phyloP scores from a whole-genome alignment of 2,888 invertebrate species.

The Acanthococcus lagerstroemiae region DNA sequence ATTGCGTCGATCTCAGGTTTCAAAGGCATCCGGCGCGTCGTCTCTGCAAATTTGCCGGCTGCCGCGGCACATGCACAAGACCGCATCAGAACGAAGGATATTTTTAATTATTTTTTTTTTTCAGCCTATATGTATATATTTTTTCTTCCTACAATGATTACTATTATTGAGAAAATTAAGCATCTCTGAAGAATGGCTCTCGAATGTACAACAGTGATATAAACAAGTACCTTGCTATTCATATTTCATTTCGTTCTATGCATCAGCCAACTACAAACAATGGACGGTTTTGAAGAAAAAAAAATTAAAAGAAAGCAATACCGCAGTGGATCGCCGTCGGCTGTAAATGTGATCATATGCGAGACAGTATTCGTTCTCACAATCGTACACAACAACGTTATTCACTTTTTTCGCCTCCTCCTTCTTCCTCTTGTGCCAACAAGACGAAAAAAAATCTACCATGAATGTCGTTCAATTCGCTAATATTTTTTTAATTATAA shows the following conservation, averaged over 20 bases:
- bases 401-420: neutral
- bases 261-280: conserved; percentile 8
- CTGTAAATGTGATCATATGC: neutral
- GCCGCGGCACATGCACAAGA: neutral
- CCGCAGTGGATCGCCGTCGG: conserved; percentile 16
- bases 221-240: neutral
- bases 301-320: conserved; percentile 23
- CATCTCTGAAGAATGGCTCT: neutral
- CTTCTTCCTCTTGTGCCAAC: neutral
- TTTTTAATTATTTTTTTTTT: neutral
- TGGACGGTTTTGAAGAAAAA: conserved; percentile 8
- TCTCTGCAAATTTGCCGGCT: neutral
- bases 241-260: neutral
- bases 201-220: neutral
- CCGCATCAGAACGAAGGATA: neutral
- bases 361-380: conserved; percentile 19
- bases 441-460: neutral
- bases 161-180: conserved; percentile 4
- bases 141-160: neutral
- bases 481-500: conserved; percentile 6
- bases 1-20: neutral
- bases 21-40: neutral
- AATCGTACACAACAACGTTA: conserved; percentile 7
- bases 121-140: neutral
- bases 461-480: conserved; percentile 21